phyloP scores from a whole-genome alignment of 2,888 invertebrate species.

The Ditylenchus weischeri region DNA sequence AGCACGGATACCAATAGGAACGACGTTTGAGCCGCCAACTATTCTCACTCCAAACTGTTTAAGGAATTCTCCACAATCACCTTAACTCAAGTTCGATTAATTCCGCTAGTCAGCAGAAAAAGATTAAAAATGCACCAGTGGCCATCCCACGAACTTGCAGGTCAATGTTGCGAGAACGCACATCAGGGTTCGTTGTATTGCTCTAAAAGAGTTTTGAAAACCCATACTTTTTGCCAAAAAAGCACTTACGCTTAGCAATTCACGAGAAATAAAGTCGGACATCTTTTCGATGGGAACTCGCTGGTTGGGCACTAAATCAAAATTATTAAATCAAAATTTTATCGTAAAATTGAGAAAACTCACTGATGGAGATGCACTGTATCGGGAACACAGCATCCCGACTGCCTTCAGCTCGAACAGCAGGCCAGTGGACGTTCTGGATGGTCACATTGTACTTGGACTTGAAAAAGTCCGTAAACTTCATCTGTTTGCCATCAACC shows the following conservation, averaged over 20 bases:
- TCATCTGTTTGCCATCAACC: not conserved
- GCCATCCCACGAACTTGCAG: conserved; percentile 19
- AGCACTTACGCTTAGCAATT: conserved; percentile 21
- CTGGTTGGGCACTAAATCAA: conserved; percentile 22
- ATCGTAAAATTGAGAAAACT: not conserved
- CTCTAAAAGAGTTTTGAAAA: conserved; percentile 22
- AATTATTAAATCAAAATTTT: not conserved
- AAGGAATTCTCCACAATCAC: conserved; percentile 17
- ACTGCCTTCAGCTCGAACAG: conserved; percentile 21
- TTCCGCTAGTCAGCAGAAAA: too few species aligned
- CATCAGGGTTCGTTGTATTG: conserved; percentile 21
- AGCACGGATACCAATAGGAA: conserved; percentile 16
- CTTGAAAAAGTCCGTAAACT: conserved; percentile 12
- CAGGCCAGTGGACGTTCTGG: conserved; percentile 17
- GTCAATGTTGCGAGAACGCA: conserved; percentile 17
- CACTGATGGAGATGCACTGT: conserved; percentile 8
- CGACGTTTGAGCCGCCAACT: conserved; percentile 12
- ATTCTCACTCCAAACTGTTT: conserved; percentile 27
- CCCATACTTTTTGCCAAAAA: not conserved
- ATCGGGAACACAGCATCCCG: conserved; percentile 21
- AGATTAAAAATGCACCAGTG: conserved; percentile 8
- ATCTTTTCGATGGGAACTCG: conserved; percentile 33
- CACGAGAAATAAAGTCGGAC: conserved; percentile 12
- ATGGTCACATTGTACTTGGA: conserved; percentile 16
- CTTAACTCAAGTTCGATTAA: too few species aligned